Base-by-base conservation (phyloP, 2,113 vertebrate species). In the Nothoprocta perdicaria region DNA sequence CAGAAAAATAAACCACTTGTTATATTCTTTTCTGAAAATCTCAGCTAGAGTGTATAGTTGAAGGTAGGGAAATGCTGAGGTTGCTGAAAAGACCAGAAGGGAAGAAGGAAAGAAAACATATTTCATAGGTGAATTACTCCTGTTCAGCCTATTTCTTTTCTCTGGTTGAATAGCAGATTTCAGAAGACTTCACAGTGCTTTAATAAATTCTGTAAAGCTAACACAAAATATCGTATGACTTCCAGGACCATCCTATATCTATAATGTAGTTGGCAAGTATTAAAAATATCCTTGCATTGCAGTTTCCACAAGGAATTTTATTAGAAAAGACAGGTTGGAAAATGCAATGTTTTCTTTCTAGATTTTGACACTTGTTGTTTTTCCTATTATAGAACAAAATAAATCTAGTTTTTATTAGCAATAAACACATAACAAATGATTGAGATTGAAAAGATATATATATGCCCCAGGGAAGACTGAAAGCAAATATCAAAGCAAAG, bases 351-450 rank as follows among this genome's bases (percentile, higher is more conserved):
- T 90, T 90, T 73, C 75, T 79, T 88, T 81, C 46, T 21, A 6
- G 85, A 31, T 80, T 90, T 57, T 78, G 69, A 48, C 46, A 35
- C 33, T 38, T 66, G 8, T 9, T 68, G 14, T 46, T 65, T 89
- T 66, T 82, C 29, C 55, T 31, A 41, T 84, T 84, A 71, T 4
- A 46, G 77, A 92, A 75, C 48, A 68, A 22, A 68, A 72, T 90
- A 93, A 88, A 90, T 88, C 69, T 79, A 48, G 2, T 18, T 93
- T 88, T 86, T 78, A 84, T 74, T 90, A 89, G 22, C 5, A 84
- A 43, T 46, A 79, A 78, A 72, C 33, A 35, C 12, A 40, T 27
- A 48, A 9, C 3, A 84, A 88, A 83, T 71, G 23, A n/a, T 10
- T 16, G 40, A 86, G 3, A 73, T 9, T 43, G 46, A n/a, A 52